Percentiles rank a stretch among this genome's conserved stretches.
Evolutionary conservation across 2,888 invertebrate species (phyloP).

Genomic region (Cheilosia pagana): DNA sequence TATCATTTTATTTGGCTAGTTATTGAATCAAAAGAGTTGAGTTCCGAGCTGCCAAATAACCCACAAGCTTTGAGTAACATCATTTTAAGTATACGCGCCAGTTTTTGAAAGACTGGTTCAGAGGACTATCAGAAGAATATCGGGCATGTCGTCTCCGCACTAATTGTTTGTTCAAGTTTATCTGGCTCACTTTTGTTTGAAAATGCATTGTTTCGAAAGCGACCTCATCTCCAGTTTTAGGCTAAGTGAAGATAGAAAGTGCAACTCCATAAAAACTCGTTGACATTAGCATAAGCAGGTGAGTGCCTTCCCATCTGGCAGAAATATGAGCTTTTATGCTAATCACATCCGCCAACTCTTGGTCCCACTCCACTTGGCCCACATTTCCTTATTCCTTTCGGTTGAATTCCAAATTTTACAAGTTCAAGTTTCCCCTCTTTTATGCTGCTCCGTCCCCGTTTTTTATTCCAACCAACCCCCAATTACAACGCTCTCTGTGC

Average conservation of each 20-base stretch:
- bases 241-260: constrained; percentile 43
- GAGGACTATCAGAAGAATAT: too few species aligned
- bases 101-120: too few species aligned
- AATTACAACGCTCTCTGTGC: not conserved
- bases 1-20: too few species aligned
- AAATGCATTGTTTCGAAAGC: not conserved
- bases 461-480: constrained; percentile 26
- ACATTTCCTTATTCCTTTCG: constrained; percentile 54
- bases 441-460: constrained; percentile 26
- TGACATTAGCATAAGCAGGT: constrained; percentile 66
- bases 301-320: constrained; percentile 70
- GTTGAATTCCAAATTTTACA: constrained; percentile 53
- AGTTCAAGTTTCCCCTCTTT: constrained; percentile 56
- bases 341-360: constrained; percentile 52
- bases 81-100: too few species aligned
- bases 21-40: too few species aligned
- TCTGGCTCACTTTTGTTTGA: not conserved
- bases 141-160: too few species aligned
- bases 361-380: constrained; percentile 49
- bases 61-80: too few species aligned
- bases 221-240: not conserved
- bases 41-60: too few species aligned
- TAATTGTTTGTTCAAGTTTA: too few species aligned
- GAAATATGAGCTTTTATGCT: constrained; percentile 68
- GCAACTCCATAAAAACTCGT: constrained; percentile 15